Percentiles rank a stretch among this genome's conserved stretches.
phyloP scores from a whole-genome alignment of 2,113 vertebrate species.

The Sitta europaea region DNA sequence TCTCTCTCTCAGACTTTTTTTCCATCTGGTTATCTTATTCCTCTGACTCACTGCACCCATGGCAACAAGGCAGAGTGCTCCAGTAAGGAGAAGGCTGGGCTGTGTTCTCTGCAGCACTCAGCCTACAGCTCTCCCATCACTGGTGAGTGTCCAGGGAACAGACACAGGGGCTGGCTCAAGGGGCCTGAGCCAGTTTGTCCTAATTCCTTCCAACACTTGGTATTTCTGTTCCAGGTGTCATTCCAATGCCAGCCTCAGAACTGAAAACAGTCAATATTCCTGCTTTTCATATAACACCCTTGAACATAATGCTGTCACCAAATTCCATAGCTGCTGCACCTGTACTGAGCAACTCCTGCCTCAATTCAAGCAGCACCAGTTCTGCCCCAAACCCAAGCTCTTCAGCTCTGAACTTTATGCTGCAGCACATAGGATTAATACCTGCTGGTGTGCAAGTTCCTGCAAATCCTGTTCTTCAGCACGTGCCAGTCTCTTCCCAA shows the following conservation, averaged over 20 bases:
- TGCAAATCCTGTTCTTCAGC: constrained; percentile 39
- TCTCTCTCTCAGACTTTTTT: constrained; percentile 77
- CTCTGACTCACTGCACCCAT: constrained; percentile 81
- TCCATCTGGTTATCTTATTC: constrained; percentile 88
- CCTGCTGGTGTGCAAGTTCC: constrained; percentile 69
- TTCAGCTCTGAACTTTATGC: constrained; percentile 88
- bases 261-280: constrained; percentile 80
- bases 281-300: constrained; percentile 73
- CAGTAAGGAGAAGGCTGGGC: constrained; percentile 64
- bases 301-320: constrained; percentile 76
- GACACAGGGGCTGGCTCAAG: not conserved
- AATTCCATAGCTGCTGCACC: constrained; percentile 70
- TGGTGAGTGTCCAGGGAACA: constrained; percentile 62
- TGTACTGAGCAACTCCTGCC: constrained; percentile 57
- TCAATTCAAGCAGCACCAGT: constrained; percentile 41
- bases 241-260: constrained; percentile 77
- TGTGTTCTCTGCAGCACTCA: constrained; percentile 71
- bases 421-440: constrained; percentile 89
- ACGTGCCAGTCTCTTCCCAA: constrained; percentile 36
- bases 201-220: not conserved
- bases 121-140: constrained; percentile 82
- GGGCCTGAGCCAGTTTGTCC: accelerated
- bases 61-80: constrained; percentile 63
- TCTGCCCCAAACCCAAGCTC: constrained; percentile 78
- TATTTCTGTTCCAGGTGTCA: constrained; percentile 75